These are phyloP conservation scores for Pedionomus torquatus DNA, from an alignment of 2,113 vertebrate genomes.

Conservation along the genomic window DNA sequence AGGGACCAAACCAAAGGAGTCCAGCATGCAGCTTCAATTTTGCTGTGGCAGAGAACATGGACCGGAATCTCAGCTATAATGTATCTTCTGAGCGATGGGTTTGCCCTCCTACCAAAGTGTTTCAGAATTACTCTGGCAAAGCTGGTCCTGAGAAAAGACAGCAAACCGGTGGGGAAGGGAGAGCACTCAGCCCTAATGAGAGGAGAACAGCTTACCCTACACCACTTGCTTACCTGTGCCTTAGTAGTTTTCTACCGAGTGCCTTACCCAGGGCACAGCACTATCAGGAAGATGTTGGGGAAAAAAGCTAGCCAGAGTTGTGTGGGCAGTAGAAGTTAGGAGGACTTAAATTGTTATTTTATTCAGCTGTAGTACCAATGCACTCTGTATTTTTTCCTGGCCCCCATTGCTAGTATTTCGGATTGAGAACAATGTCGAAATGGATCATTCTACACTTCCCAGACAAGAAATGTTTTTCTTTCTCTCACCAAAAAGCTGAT, in stretches of 20 bases:
- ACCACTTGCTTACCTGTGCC: not conserved
- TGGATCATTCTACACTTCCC: not conserved
- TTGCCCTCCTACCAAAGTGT: not conserved
- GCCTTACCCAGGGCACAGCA: not conserved
- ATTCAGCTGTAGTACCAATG: not conserved
- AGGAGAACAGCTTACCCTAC: not conserved
- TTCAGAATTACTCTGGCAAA: not conserved
- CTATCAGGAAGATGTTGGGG: not conserved
- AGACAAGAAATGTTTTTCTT: not conserved
- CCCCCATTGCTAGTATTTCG: not conserved
- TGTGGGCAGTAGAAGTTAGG: not conserved
- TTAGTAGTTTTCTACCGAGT: not conserved
- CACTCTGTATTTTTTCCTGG: not conserved
- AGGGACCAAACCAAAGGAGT: not conserved
- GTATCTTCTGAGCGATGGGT: not conserved
- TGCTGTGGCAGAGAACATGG: not conserved
- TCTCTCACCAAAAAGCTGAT: not conserved
- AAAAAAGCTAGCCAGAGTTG: not conserved
- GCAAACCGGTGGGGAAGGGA: not conserved
- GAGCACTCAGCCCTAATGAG: not conserved
- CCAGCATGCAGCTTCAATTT: not conserved
- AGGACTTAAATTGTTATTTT: not conserved
- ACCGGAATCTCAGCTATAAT: not conserved
- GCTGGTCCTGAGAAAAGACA: not conserved
- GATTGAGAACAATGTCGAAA: not conserved